phyloP scores from a whole-genome alignment of 1,140 invertebrate genomes.

The Drosophila funebris region DNA sequence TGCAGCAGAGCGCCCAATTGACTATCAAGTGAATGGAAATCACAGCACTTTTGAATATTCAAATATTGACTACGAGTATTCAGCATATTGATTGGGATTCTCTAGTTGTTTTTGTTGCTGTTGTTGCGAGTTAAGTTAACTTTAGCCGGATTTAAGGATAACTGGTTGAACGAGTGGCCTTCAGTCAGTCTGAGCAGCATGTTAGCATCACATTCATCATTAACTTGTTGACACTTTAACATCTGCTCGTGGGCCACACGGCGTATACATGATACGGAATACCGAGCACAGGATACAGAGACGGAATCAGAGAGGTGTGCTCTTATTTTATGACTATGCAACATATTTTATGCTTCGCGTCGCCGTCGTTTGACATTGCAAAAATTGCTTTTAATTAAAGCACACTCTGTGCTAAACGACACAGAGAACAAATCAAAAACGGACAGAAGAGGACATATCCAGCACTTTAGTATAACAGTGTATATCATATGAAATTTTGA shows the following conservation, averaged over 20 bases:
- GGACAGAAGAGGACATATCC: not conserved
- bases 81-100: slow-evolving; percentile 73
- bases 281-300: not conserved
- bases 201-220: slow-evolving; percentile 60
- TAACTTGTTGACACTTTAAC: slow-evolving; percentile 77
- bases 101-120: not conserved
- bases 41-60: slow-evolving; percentile 49
- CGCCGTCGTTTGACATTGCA: slow-evolving; percentile 67
- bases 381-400: slow-evolving; percentile 76
- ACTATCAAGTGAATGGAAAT: slow-evolving; percentile 56
- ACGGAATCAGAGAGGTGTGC: not conserved
- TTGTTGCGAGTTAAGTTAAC: not conserved
- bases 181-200: slow-evolving; percentile 19
- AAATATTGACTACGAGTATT: slow-evolving; percentile 66
- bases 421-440: not conserved
- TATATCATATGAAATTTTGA: no score
- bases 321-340: slow-evolving; percentile 53
- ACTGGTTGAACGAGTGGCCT: not conserved
- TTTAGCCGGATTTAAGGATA: slow-evolving; percentile 14
- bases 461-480: not conserved
- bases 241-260: slow-evolving; percentile 19
- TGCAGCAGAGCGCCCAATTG: slow-evolving; percentile 31
- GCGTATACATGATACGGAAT: slow-evolving; percentile 15
- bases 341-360: slow-evolving; percentile 63
- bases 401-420: not conserved